A percentile compares a stretch with the other conserved stretches of the same genome.
phyloP scores from a whole-genome alignment of 2,888 invertebrate genomes.

The Caenorhabditis drosophilae region DNA sequence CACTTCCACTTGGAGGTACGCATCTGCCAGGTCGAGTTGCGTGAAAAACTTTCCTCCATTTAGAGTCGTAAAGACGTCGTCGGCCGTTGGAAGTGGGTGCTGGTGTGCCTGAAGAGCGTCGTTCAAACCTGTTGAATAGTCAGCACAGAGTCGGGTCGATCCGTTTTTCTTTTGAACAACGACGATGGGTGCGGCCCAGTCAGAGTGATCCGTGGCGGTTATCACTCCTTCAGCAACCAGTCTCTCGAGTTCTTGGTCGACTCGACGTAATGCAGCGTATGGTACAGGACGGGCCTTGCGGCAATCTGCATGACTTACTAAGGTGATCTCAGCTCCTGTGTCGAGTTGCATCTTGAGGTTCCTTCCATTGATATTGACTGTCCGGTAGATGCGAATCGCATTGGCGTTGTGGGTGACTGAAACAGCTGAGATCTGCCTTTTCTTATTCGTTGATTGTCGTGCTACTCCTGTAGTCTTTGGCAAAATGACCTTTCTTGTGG shows the following conservation, averaged over 20 bases:
- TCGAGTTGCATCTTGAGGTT: conserved; percentile 5
- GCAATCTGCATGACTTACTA: conserved; percentile 3
- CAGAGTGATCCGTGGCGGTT: conserved; percentile 29
- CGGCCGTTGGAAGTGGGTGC: conserved; percentile 48
- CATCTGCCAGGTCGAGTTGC: conserved; percentile 48
- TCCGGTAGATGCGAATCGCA: conserved; percentile 1
- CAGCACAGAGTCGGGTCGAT: conserved; percentile 45
- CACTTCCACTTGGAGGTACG: conserved; percentile 50
- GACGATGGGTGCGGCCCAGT: conserved; percentile 53
- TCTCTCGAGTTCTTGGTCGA: conserved; percentile 31
- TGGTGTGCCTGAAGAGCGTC: conserved; percentile 29
- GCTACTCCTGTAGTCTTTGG: too few relatives aligned
- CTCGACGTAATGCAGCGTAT: conserved; percentile 7
- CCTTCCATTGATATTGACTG: conserved; percentile 1
- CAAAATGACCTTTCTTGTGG: too few relatives aligned
- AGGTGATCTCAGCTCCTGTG: conserved; percentile 19
- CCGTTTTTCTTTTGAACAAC: conserved; percentile 49
- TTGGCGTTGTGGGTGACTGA: too few relatives aligned
- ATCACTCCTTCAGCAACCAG: conserved; percentile 28
- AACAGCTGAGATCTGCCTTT: too few relatives aligned
- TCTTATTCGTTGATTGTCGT: too few relatives aligned
- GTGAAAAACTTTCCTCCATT: conserved; percentile 43
- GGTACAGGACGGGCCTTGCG: conserved; percentile 21
- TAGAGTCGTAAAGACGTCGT: conserved; percentile 41
- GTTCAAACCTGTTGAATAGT: conserved; percentile 53